A percentile compares a stretch with the other conserved stretches of the same genome.
phyloP scores from a whole-genome alignment of 2,888 invertebrate species.

The Stratiomys singularior region DNA sequence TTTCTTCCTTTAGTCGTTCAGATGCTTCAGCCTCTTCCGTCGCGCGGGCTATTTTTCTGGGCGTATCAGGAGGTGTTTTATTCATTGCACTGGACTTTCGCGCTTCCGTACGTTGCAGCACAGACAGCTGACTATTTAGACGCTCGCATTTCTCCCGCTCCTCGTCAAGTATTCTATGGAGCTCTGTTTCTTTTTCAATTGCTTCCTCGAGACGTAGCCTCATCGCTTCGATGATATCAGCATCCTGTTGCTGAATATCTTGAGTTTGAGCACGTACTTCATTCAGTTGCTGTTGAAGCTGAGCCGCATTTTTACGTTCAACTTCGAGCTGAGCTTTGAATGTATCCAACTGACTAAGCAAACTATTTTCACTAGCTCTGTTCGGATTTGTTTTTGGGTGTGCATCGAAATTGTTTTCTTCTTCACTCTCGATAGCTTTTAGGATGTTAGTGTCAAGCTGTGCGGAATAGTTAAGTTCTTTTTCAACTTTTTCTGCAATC shows the following conservation, averaged over 20 bases:
- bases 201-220: constrained; percentile 73
- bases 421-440: constrained; percentile 69
- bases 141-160: constrained; percentile 68
- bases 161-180: constrained; percentile 70
- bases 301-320: constrained; percentile 68
- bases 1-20: constrained; percentile 67
- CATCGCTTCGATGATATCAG: constrained; percentile 73
- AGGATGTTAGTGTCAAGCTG: constrained; percentile 71
- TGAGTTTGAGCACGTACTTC: constrained; percentile 71
- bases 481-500: constrained; percentile 69
- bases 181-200: constrained; percentile 72
- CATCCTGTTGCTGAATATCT: constrained; percentile 72
- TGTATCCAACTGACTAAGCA: constrained; percentile 48
- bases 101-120: constrained; percentile 62
- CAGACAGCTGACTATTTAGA: constrained; percentile 65
- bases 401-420: constrained; percentile 63
- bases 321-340: constrained; percentile 61
- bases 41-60: constrained; percentile 60
- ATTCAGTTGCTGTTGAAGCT: constrained; percentile 70
- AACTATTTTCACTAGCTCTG: constrained; percentile 55
- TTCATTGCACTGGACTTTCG: constrained; percentile 59
- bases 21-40: constrained; percentile 66
- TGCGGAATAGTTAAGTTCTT: constrained; percentile 71
- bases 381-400: background rate
- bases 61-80: constrained; percentile 64